Evolutionary conservation across 2,888 invertebrate species (phyloP).

Genomic region (Sarcophaga carnaria): DNA sequence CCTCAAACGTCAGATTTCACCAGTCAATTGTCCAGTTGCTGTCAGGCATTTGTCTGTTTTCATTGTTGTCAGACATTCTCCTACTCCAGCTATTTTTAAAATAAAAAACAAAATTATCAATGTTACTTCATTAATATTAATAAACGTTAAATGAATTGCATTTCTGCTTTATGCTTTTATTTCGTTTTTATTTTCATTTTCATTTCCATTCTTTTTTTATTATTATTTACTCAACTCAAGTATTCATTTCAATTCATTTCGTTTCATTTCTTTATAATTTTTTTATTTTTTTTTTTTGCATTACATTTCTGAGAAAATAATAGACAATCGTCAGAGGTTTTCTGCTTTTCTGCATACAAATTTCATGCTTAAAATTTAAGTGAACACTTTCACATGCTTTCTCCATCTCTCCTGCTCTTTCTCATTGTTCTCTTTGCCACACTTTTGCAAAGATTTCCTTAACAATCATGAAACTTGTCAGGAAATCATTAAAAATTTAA

Average conservation of each 20-base stretch:
- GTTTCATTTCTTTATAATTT: not conserved
- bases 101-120: constrained; percentile 9
- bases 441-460: not conserved
- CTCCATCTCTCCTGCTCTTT: not conserved
- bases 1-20: not conserved
- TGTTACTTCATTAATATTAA: constrained; percentile 20
- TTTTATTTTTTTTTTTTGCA: not conserved
- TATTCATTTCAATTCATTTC: too few species aligned
- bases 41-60: too few species aligned
- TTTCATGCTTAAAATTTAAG: not conserved
- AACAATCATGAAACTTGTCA: constrained; percentile 36
- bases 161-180: not conserved
- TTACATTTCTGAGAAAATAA: not conserved
- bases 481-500: constrained; percentile 55
- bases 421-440: not conserved
- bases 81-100: too few species aligned
- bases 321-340: too few species aligned
- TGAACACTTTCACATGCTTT: not conserved
- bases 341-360: too few species aligned
- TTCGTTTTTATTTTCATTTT: not conserved
- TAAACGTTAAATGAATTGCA: constrained; percentile 20
- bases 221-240: not conserved
- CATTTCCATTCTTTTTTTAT: constrained; percentile 28
- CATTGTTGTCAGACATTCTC: too few species aligned
- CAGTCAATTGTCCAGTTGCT: not conserved